Conservation (phyloP, 2,797 vertebrate genomes). For the Orestias chungarensis region DNA sequence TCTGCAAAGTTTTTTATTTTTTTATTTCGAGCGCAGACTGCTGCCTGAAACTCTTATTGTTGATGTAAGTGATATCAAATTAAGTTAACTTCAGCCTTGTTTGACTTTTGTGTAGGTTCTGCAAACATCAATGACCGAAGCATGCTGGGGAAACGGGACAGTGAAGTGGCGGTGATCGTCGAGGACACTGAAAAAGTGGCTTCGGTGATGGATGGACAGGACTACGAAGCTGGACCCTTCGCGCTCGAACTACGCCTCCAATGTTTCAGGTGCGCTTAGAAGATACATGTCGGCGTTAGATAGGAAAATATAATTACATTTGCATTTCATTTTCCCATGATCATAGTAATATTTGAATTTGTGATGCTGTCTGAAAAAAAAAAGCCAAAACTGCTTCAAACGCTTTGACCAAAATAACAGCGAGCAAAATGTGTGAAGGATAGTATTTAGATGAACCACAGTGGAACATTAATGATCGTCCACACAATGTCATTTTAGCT, state of each 20-base stretch:
- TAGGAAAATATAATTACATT: background rate
- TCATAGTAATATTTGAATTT: background rate
- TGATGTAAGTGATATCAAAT: background rate
- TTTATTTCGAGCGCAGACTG: background rate
- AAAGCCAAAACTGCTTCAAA: background rate
- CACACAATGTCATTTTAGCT: background rate
- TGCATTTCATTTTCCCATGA: background rate
- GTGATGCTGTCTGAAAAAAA: background rate
- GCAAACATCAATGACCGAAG: constrained; percentile 99
- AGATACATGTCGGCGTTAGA: background rate
- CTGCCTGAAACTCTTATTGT: background rate
- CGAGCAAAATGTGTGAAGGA: background rate
- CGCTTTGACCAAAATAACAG: background rate
- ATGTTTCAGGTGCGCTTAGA: constrained; percentile 87
- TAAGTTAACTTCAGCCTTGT: background rate
- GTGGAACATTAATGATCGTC: background rate
- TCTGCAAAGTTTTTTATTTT: too few species aligned
- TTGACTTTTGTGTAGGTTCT: constrained; percentile 81
- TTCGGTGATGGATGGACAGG: constrained; percentile 88
- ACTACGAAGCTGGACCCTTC: constrained; percentile 87
- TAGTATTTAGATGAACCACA: background rate
- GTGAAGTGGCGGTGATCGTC: constrained; percentile 92
- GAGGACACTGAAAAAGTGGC: constrained; percentile 86
- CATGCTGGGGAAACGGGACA: constrained; percentile 97
- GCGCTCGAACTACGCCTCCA: constrained; percentile 89